These are phyloP conservation scores for Cydia pomonella DNA, from an alignment of 1,140 invertebrate species.

Conservation along the genomic window DNA sequence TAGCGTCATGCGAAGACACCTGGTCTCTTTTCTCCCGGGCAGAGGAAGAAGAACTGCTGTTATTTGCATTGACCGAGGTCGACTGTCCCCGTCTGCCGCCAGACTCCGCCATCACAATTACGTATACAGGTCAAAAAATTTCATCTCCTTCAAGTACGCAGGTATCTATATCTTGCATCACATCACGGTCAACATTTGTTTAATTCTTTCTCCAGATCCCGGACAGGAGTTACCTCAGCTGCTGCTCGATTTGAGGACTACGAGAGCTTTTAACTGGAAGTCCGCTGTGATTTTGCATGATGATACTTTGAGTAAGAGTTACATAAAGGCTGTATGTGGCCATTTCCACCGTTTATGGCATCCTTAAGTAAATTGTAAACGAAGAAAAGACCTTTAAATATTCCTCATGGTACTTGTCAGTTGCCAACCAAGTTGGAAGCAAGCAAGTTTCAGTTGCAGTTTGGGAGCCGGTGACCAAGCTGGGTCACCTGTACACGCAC, in stretches of 20 bases:
- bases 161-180: neutral
- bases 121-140: constrained; percentile 72
- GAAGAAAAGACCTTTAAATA: no score
- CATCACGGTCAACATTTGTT: neutral
- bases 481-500: no score
- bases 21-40: constrained; percentile 84
- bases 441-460: no score
- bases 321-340: neutral
- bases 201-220: constrained; percentile 43
- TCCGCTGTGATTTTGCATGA: constrained; percentile 86
- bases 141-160: neutral
- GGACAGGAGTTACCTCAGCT: constrained; percentile 88
- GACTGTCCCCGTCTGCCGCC: constrained; percentile 87
- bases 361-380: no score
- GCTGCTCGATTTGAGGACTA: constrained; percentile 85
- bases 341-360: neutral
- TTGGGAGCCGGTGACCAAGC: no score
- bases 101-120: constrained; percentile 85
- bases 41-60: constrained; percentile 83
- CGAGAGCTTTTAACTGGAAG: constrained; percentile 84
- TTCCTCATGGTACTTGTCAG: no score
- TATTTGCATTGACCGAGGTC: constrained; percentile 84
- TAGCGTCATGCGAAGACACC: constrained; percentile 85
- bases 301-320: constrained; percentile 83
- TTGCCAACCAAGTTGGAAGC: no score